Conservation (phyloP, 1,140 invertebrate species). For the Sweltsa coloradensis region DNA sequence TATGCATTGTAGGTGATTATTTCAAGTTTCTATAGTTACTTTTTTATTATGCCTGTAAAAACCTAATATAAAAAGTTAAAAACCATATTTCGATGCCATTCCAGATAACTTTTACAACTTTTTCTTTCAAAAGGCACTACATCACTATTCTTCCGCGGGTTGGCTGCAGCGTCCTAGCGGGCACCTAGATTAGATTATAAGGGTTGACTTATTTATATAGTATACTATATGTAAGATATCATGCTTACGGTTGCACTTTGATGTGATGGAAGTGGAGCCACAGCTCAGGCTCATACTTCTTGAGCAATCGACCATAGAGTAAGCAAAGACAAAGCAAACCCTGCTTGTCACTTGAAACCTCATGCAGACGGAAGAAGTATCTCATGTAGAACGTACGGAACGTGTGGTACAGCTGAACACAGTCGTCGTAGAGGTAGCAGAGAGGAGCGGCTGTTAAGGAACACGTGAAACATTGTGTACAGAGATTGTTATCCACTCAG, state of each 20-base stretch:
- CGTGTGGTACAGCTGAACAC: conserved; percentile 74
- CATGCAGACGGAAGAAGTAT: conserved; percentile 84
- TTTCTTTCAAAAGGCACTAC: no score
- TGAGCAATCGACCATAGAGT: conserved; percentile 81
- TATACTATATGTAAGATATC: no score
- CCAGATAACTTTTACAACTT: no score
- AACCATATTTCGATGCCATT: no score
- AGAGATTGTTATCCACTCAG: conserved; percentile 2
- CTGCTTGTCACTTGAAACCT: conserved; percentile 79
- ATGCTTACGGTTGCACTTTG: conserved; percentile 83
- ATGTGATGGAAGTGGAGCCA: conserved; percentile 82
- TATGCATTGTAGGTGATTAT: no score
- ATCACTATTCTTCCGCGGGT: no score
- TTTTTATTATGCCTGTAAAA: no score
- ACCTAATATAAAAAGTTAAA: no score
- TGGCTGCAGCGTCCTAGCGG: no score
- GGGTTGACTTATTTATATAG: no score
- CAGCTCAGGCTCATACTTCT: conserved; percentile 76
- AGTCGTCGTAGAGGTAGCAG: conserved; percentile 85
- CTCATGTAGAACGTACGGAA: conserved; percentile 84
- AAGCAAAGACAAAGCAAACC: conserved; percentile 72
- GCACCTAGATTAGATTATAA: no score
- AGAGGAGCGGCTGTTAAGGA: conserved; percentile 70
- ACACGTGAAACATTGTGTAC: conserved; percentile 8
- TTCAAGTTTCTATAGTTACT: no score